Evolutionary conservation across 2,797 vertebrate genomes (phyloP), one percentile per base, ranked within the genome.

Genomic region (Diplodus sargus): DNA sequence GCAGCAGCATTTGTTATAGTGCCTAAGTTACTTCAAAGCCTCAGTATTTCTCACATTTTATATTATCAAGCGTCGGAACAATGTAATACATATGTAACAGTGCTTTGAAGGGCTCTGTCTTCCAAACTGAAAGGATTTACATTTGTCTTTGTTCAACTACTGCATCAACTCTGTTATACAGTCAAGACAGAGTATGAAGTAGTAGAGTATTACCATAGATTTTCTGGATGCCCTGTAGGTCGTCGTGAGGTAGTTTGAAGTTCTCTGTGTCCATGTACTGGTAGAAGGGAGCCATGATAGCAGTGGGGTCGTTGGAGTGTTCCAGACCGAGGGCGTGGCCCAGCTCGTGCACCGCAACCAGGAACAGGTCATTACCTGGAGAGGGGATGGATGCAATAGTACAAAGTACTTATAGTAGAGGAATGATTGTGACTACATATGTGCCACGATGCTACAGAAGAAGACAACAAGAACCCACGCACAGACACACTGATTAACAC

Each of bases 211-310:
- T 95, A 97, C 95, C 95, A 0, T 97, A 97, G 56, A 97, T 91
- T 51, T 96, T 95, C 93, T 97, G 96, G 83, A 97, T 97, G 77
- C 95, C 96, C 90, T 96, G 96, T 22, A 97, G 93, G 70, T 97
- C 95, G 2, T 97, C 96, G 34, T 95, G 96, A 89, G 96, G 95
- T 82, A 97, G 95, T 85, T 86, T 96, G 91, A 97, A 97, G 79
- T 95, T 95, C 65, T 95, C 95, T 3, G 96, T 96, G 89, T 96
- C 93, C 93, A 97, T 95, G 85, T 97, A 96, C 92, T 96, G 96
- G 85, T 97, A 97, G 73, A 96, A 97, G 22, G 96, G 96, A 67
- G 96, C 96, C 96, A 97, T 97, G 83, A 97, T 95, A 30, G 95
- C 96, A 2, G 95, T 96, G 15, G 96, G 95, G 76, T 96, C 96